Percentiles rank a stretch among this genome's conserved stretches.
phyloP scores from a whole-genome alignment of 2,113 vertebrate genomes.

The Prolemur simus region DNA sequence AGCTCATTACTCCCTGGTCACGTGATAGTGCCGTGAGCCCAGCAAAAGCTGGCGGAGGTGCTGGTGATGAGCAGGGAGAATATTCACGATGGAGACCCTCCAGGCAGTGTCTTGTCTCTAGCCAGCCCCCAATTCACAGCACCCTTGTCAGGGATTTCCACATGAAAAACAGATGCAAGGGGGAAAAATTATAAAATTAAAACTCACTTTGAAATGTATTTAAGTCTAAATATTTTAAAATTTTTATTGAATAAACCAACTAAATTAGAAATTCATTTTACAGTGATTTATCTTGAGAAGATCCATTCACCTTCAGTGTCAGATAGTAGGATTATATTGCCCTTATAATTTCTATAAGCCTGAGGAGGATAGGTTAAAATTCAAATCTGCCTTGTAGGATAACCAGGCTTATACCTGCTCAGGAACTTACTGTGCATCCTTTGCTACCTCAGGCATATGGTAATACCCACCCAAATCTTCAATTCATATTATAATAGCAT shows the following conservation, averaged over 20 bases:
- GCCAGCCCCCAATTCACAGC: background rate
- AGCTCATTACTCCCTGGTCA: background rate
- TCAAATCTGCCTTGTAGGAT: background rate
- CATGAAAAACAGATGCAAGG: background rate
- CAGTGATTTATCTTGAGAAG: background rate
- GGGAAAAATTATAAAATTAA: background rate
- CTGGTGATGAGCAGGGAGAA: background rate
- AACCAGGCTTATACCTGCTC: background rate
- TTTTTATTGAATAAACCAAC: background rate
- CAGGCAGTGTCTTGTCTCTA: background rate
- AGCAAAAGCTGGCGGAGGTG: conserved; percentile 21
- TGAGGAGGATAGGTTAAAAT: background rate
- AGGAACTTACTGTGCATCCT: background rate
- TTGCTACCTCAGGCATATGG: background rate
- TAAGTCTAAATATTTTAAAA: background rate
- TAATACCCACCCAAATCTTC: conserved; percentile 38
- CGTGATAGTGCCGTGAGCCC: background rate
- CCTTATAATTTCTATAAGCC: background rate
- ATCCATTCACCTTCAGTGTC: background rate
- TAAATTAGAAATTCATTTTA: background rate
- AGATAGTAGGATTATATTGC: background rate
- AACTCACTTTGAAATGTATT: background rate
- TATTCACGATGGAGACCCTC: background rate
- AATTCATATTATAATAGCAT: conserved; percentile 48
- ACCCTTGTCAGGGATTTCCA: background rate